A percentile compares a stretch with the other conserved stretches of the same genome.
Conservation (phyloP, 2,113 vertebrate genomes). For the Coracopsis vasa region DNA sequence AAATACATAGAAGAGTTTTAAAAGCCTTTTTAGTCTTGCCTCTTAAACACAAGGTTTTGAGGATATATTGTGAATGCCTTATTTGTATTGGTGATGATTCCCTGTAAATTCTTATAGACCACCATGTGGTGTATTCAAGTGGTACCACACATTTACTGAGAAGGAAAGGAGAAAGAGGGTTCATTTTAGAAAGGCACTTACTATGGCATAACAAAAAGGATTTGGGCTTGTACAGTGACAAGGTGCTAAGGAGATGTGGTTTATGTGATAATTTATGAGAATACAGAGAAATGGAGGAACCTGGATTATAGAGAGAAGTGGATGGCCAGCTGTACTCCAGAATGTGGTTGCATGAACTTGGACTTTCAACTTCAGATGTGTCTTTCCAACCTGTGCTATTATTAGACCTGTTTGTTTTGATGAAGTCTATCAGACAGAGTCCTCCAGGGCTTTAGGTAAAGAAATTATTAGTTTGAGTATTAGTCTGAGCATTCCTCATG, state of each 20-base stretch:
- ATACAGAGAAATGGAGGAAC: not conserved
- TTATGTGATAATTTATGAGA: not conserved
- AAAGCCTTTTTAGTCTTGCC: not conserved
- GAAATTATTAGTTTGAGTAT: not conserved
- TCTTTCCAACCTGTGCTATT: not conserved
- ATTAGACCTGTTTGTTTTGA: not conserved
- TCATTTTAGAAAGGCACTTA: not conserved
- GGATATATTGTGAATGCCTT: not conserved
- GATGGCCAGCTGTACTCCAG: not conserved
- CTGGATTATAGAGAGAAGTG: not conserved
- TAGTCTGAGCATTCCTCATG: not conserved
- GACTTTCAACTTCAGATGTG: not conserved
- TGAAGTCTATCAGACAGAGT: not conserved
- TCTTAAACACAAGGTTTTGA: not conserved
- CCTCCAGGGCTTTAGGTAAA: not conserved
- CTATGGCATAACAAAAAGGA: not conserved
- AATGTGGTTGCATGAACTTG: not conserved
- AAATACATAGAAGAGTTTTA: not conserved
- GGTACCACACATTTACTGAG: accelerated
- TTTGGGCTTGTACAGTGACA: not conserved
- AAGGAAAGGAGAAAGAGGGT: not conserved
- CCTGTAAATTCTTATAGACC: not conserved
- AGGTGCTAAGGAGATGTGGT: not conserved
- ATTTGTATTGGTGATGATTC: not conserved
- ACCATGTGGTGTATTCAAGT: not conserved